Base-by-base conservation (phyloP, 1,140 invertebrate species). In the Caerostris darwini region DNA sequence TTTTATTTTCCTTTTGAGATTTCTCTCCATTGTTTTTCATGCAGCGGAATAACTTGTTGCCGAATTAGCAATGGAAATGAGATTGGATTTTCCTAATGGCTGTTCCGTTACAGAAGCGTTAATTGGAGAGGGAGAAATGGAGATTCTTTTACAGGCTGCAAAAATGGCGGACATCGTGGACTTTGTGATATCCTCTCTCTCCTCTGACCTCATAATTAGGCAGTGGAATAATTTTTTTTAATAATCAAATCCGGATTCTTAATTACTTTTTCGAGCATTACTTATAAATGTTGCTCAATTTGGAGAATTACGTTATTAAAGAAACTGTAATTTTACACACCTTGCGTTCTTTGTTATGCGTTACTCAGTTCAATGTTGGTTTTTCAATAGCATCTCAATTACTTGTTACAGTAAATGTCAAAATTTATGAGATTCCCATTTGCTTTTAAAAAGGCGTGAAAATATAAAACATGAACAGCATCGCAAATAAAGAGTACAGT, bases 101-200 rank as follows among this genome's bases (percentile, higher is more conserved):
- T 88, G 56, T 88, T 88, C 86, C 86, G 86, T 88, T 88, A 61
- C 86, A 88, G 50, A 88, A 17, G 86, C 86, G 58, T 88, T 88
- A 88, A 88, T 88, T 88, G 86, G 86, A 64, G 14, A 17, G n/a
- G 34, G 8, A 50, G 59, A 88, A 88, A 88, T 57, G 19, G 8
- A 7, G 34, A 64, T 64, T 50, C 56, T 56, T 19, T 53, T 34
- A 12, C 56, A 56, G 34, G 7, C 83, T 85, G 83, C 12, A 85
- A 85, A 57, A 58, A 85, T 56, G 56, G 57, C 12, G 83, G 54
- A 77, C 71, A 77, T 53, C 71, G 71, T 77, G 71, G 71, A 77
- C 71, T 77, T 77, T 77, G 71, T 50, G 71, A 77, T 53, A 77
- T 77, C 19, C 4, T 34, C 10, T 77, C 34, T 50, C 71, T 77